A percentile compares a stretch with the other conserved stretches of the same genome.
Evolutionary conservation across 2,113 vertebrate genomes (phyloP).

Genomic region (Stercorarius parasiticus): DNA sequence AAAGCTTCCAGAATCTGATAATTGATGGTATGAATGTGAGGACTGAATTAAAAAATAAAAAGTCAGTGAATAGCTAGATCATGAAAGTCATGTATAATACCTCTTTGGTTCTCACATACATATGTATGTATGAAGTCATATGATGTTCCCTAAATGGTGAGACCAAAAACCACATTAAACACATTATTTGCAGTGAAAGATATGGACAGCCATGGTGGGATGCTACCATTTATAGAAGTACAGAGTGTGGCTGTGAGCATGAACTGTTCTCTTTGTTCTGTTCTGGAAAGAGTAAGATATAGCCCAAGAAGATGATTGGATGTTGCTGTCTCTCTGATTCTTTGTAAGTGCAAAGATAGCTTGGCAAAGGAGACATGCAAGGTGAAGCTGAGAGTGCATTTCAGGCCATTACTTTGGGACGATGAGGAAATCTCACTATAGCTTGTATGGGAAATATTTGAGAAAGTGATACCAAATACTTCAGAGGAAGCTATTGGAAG

Average conservation of each 20-base stretch:
- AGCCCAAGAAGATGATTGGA: neutral
- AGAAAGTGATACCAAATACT: slow-evolving; percentile 30
- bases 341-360: neutral
- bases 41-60: neutral
- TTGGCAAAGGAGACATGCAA: neutral
- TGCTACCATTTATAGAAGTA: neutral
- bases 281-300: neutral
- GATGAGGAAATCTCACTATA: neutral
- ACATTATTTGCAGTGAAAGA: neutral
- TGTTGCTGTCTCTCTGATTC: neutral
- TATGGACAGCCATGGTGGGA: neutral
- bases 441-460: slow-evolving; percentile 27
- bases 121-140: neutral
- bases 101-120: neutral
- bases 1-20: neutral
- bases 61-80: neutral
- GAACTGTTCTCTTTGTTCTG: neutral
- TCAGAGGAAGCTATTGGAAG: slow-evolving; percentile 36
- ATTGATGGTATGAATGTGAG: neutral
- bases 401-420: neutral
- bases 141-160: neutral
- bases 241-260: neutral
- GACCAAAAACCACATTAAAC: neutral
- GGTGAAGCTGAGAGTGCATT: slow-evolving; percentile 27
- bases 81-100: neutral